Base-by-base conservation (phyloP, 2,113 vertebrate genomes). In the Syngnathus floridae region DNA sequence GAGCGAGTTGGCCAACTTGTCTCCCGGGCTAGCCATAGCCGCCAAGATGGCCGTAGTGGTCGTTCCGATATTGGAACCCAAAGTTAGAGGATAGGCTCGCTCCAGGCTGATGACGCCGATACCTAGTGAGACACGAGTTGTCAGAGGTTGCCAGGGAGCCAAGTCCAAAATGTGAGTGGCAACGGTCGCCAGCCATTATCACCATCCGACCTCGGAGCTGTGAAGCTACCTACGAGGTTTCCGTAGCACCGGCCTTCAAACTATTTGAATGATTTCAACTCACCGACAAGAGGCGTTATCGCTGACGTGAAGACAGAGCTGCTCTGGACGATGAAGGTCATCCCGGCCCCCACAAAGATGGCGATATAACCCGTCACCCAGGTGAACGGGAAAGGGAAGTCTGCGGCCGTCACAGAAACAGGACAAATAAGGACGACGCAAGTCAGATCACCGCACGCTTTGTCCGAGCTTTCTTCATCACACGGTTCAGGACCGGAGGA, bases 281-380 rank as follows among this genome's bases (percentile, higher is more conserved):
- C 79, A 99, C 96, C 97, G 5, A 99, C 94, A 22, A 99, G 93
- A 0, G 96, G 97, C 4, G 96, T 99, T 66, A 99, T 91, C 40
- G 97, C 94, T 0, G 97, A 99, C 0, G 96, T 98, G 88, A 99
- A 99, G 68, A 99, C 95, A 0, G 97, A 99, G 80, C 96, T 99
- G 75, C 97, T 99, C 84, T 99, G 96, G 1, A 99, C 95, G 0
- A 98, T 86, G 3, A 99, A 98, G 46, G 97, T 99, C 94, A 99
- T 96, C 35, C 94, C 94, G 0, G 97, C 95, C 36, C 97, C 97
- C 10, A 97, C 95, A 0, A 95, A 0, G 61, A 99, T 97, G 12
- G 97, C 96, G 63, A 99, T 78, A 80, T 99, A 99, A 19, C 97
- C 97, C 0, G 95, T 94, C 4, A 97, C 72, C 95, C 96, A 99